Evolutionary conservation across 1,140 invertebrate genomes (phyloP).

Genomic region (Artemia franciscana): DNA sequence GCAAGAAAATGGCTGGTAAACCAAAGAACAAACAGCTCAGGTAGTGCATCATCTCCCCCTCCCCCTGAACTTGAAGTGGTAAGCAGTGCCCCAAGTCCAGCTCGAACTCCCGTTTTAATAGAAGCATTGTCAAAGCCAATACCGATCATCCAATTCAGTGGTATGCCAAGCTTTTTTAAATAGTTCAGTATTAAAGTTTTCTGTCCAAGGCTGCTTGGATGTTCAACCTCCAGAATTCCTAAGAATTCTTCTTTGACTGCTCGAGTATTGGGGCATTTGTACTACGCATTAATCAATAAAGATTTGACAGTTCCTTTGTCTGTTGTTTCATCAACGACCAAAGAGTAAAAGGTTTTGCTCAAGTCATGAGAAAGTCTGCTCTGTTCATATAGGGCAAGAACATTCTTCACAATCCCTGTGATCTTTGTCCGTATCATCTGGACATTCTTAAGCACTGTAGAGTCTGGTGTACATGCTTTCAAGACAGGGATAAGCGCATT

Average conservation of each 20-base stretch:
- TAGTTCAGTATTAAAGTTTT: too few relatives aligned
- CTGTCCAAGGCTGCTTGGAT: too few relatives aligned
- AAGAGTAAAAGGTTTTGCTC: neutral
- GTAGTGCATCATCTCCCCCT: too few relatives aligned
- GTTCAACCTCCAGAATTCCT: neutral
- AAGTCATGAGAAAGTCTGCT: neutral
- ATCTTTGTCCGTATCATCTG: neutral
- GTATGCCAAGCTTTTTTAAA: too few relatives aligned
- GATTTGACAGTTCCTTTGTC: neutral
- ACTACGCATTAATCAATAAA: neutral
- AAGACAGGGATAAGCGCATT: neutral
- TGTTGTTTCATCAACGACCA: neutral
- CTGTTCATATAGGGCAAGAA: neutral
- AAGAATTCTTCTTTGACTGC: neutral
- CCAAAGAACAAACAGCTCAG: too few relatives aligned
- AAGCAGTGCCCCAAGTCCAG: too few relatives aligned
- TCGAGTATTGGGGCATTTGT: neutral
- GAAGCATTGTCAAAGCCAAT: too few relatives aligned
- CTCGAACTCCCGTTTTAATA: too few relatives aligned
- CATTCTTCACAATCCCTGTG: neutral
- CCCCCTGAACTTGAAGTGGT: too few relatives aligned
- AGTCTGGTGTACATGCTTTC: neutral
- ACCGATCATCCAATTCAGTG: too few relatives aligned
- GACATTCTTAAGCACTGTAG: neutral
- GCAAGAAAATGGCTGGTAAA: too few relatives aligned